Percentiles rank a stretch among this genome's conserved stretches.
Conservation (phyloP, 1,140 invertebrate species). For the Drosophila ohnishii region DNA sequence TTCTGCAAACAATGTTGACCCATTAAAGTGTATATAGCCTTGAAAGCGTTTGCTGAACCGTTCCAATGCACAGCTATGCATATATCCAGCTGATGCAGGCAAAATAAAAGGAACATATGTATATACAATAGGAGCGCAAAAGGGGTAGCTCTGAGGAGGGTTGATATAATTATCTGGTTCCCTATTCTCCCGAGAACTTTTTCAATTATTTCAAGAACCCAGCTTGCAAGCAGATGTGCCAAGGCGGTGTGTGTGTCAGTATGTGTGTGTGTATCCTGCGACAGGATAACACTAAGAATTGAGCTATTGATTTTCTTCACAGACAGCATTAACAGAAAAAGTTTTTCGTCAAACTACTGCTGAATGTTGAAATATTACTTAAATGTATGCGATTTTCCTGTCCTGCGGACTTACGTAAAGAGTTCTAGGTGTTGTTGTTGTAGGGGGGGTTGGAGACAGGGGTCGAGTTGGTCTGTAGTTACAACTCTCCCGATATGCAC, state of each 20-base stretch:
- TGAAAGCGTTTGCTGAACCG: slow-evolving; percentile 68
- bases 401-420: slow-evolving; percentile 51
- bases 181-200: slow-evolving; percentile 42
- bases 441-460: slow-evolving; percentile 1
- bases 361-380: not conserved
- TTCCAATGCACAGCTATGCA: slow-evolving; percentile 39
- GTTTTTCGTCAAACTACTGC: slow-evolving; percentile 22
- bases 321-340: slow-evolving; percentile 31
- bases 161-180: slow-evolving; percentile 21
- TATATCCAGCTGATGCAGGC: slow-evolving; percentile 37
- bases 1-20: slow-evolving; percentile 44
- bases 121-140: slow-evolving; percentile 4
- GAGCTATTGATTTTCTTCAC: slow-evolving; percentile 72
- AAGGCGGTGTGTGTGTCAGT: not conserved
- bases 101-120: not conserved
- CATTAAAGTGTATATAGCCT: slow-evolving; percentile 52
- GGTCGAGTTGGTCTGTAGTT: not conserved
- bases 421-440: slow-evolving; percentile 14
- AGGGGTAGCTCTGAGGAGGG: not conserved
- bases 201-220: slow-evolving; percentile 54
- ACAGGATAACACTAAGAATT: slow-evolving; percentile 26
- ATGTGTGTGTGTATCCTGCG: slow-evolving; percentile 36
- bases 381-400: slow-evolving; percentile 4
- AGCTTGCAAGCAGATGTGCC: slow-evolving; percentile 3
- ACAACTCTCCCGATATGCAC: slow-evolving; percentile 13